These are phyloP conservation scores for Pempheris klunzingeri DNA, from an alignment of 2,797 vertebrate genomes.

Conservation along the genomic window DNA sequence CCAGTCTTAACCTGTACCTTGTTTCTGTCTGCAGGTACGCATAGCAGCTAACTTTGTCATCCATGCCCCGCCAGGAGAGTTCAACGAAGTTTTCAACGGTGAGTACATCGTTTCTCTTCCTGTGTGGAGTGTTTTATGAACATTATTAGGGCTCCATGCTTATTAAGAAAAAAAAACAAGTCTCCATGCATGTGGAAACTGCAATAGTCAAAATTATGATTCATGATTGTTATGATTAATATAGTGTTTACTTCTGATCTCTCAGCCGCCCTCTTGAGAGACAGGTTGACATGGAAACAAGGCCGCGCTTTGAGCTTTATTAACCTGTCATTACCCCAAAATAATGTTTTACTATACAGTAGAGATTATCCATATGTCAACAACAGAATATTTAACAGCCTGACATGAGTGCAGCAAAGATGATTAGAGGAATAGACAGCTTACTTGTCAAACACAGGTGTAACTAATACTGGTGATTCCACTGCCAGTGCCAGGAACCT, in stretches of 20 bases:
- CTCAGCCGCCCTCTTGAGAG: too few relatives aligned
- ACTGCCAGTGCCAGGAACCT: background rate
- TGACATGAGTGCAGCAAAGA: background rate
- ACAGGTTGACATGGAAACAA: background rate
- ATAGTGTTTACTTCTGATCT: background rate
- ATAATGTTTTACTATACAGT: background rate
- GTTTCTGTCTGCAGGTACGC: conserved; percentile 89
- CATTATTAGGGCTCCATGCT: too few relatives aligned
- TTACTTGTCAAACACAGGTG: background rate
- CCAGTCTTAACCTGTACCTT: background rate
- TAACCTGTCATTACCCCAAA: background rate
- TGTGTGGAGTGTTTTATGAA: background rate
- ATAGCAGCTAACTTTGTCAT: conserved; percentile 97
- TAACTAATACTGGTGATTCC: background rate
- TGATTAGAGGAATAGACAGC: background rate
- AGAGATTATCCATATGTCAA: background rate
- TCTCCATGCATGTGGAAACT: background rate
- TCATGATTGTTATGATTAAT: background rate
- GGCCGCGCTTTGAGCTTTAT: too few relatives aligned
- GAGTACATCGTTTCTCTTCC: conserved; percentile 63
- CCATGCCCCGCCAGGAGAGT: conserved; percentile 97
- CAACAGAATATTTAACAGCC: background rate
- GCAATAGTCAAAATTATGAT: background rate
- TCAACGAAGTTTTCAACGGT: conserved; percentile 98
- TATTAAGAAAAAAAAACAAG: too few relatives aligned